Base-by-base conservation (phyloP, 2,113 vertebrate species). In the Vimba vimba region DNA sequence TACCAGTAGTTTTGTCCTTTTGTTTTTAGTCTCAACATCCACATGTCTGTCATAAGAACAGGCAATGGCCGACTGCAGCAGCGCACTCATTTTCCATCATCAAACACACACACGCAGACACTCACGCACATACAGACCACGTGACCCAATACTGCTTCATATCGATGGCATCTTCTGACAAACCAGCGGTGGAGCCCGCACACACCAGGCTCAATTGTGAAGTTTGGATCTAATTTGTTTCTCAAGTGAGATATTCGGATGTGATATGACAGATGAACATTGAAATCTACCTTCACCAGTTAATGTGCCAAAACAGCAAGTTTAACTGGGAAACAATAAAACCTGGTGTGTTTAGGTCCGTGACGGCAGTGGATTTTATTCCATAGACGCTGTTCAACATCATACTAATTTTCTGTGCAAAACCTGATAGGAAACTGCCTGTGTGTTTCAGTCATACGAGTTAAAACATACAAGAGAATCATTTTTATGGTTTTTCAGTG, bases 31-130 rank as follows among this genome's bases (percentile, higher is more conserved):
- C 89, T 93, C 90, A 91, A 87, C 90, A 55, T 74, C 87, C 90
- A 91, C 91, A 91, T 89, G 88, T 91, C 84, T 91, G 89, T 89
- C 85, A 91, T 89, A 91, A 76, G 84, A 87, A 92, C 91, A 93
- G 91, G 84, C 90, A 78, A 87, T 93, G 88, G 75, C 84, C 52
- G 55, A 77, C 90, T 88, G 92, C 89, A 91, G 88, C 89, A 89
- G 89, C 87, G 83, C 91, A 68, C 83, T 57, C 19, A 4, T 57
- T 89, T 91, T 91, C 92, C 93, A 90, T 90, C 84, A 66, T 89
- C 90, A 79, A 89, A 91, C 87, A 91, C 69, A 23, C 17, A 85
- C 87, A 90, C 88, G 91, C 91, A 23, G 89, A 90, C 86, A 91
- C 84, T 87, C 81, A 90, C 92, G 91, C 78, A 86, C 84, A 91